Base-by-base conservation (phyloP, 2,888 invertebrate species). In the Eilema griseolum region DNA sequence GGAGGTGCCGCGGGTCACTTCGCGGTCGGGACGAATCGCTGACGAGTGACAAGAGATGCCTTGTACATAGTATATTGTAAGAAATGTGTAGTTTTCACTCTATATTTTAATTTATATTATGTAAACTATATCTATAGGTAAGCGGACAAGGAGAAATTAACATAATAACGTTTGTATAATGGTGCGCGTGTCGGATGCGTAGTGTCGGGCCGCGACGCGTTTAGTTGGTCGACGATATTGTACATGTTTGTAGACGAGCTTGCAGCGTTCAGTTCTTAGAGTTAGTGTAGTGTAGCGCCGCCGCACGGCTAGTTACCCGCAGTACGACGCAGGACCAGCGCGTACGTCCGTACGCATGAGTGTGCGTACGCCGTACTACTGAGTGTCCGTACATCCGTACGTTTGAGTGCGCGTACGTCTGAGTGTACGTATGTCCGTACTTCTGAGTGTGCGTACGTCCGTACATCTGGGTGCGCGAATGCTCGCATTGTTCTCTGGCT, bases 11-110 rank as follows among this genome's bases (percentile, higher is more conserved):
- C 67, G 60, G 66, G 23, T 28, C 37, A 41, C 62, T n/a, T 64
- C 67, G 33, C 67, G 75, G 65, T 64, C 66, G 57, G 75, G 84
- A 85, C 82, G 82, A 83, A 85, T 87, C 86, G 82, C 74, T 84
- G 85, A 81, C 85, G 85, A 88, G 86, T 88, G 90, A 88, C 86
- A 84, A 84, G 86, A 90, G 90, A 93, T 92, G 94, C 94, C 94
- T 94, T 94, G 95, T 95, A 95, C 87, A 94, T 94, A 94, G 83
- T 92, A 88, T 90, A 88, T 85, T 84, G 72, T 93, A 94, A 93
- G 92, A 92, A 90, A 92, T 91, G 89, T 92, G 94, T 95, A 95
- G 93, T 92, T 94, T 93, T 93, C 94, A 94, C 82, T 94, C 90
- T 92, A 93, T 93, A 92, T 92, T 94, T 92, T 93, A 94, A 93